phyloP scores from a whole-genome alignment of 2,797 vertebrate genomes.

The Labeo calbasu region DNA sequence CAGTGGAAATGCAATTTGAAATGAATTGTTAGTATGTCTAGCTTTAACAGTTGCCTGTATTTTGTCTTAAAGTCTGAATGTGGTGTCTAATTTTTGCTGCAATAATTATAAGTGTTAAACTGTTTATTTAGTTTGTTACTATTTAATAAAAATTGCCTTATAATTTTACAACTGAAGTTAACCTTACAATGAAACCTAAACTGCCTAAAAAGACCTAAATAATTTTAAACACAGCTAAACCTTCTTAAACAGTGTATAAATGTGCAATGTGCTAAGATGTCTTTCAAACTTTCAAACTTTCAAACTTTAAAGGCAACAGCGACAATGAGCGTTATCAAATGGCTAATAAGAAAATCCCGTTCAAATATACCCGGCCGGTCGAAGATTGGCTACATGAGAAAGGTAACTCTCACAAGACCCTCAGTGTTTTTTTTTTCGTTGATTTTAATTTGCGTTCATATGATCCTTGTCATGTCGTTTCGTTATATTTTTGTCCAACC shows the following conservation, averaged over 20 bases:
- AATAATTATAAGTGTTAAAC: constrained; percentile 15
- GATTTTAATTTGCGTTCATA: constrained; percentile 48
- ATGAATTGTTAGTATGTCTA: constrained; percentile 2
- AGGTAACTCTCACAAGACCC: constrained; percentile 91
- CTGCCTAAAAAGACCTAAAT: constrained; percentile 75
- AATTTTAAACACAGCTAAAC: constrained; percentile 79
- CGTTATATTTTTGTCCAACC: constrained; percentile 65
- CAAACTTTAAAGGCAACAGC: constrained; percentile 99
- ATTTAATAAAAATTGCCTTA: constrained; percentile 23
- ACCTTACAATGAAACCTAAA: constrained; percentile 36
- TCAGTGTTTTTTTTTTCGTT: constrained; percentile 83
- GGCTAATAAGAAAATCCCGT: constrained; percentile 99
- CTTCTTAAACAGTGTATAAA: constrained; percentile 76
- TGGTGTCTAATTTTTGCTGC: constrained; percentile 15
- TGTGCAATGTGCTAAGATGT: constrained; percentile 66
- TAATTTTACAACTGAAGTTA: constrained; percentile 65
- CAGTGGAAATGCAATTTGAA: background rate
- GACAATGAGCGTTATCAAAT: constrained; percentile 99
- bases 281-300: constrained; percentile 91
- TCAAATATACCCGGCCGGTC: constrained; percentile 99
- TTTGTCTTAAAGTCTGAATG: background rate
- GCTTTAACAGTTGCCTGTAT: background rate
- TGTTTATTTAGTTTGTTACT: constrained; percentile 25
- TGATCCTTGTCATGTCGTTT: constrained; percentile 75
- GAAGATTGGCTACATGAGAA: constrained; percentile 99